phyloP scores from a whole-genome alignment of 1,140 invertebrate species.

The Caenorhabditis brenneri region DNA sequence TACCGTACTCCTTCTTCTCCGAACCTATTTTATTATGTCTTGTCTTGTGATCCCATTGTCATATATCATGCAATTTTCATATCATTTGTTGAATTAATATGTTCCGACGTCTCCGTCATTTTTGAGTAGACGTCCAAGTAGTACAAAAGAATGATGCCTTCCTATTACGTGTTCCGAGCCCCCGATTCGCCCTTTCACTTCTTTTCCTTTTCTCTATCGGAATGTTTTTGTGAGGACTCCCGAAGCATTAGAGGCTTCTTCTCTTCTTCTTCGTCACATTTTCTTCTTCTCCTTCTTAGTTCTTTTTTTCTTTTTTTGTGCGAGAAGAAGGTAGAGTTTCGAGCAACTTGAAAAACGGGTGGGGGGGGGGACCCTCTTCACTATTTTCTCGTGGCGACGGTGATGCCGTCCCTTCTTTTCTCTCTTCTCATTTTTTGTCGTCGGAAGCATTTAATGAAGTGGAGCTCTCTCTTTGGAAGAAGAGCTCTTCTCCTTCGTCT shows the following conservation, averaged over 20 bases:
- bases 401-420: neutral
- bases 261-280: neutral
- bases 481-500: neutral
- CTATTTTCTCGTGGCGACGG: neutral
- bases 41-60: no score
- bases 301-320: neutral
- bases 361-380: slow-evolving; percentile 3
- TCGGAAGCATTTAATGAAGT: slow-evolving; percentile 41
- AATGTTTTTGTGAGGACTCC: slow-evolving; percentile 5
- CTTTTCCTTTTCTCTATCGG: no score
- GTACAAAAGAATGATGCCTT: neutral
- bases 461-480: slow-evolving; percentile 22
- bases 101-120: neutral
- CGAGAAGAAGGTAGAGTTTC: neutral
- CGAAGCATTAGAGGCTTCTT: slow-evolving; percentile 4
- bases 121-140: neutral
- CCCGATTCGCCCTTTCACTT: neutral
- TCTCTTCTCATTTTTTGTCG: neutral
- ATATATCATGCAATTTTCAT: neutral
- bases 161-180: neutral
- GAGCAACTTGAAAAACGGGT: slow-evolving; percentile 32
- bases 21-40: no score
- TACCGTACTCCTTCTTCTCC: no score
- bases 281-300: neutral
- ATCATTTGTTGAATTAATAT: neutral